phyloP scores from a whole-genome alignment of 2,113 vertebrate species.

The Delphinapterus leucas region DNA sequence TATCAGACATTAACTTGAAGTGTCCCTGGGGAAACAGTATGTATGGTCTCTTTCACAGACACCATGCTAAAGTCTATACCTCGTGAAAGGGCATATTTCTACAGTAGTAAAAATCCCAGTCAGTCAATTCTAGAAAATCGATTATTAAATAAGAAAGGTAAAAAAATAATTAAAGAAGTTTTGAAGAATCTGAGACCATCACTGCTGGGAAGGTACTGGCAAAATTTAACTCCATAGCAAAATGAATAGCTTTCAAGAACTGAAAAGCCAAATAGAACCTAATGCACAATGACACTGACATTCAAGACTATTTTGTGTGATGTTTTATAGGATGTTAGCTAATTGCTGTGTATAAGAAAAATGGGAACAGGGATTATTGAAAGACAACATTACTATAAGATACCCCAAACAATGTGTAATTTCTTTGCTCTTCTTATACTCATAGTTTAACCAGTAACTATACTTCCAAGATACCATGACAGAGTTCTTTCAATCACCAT shows the following conservation, averaged over 20 bases:
- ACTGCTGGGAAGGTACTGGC: not conserved
- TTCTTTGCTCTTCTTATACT: not conserved
- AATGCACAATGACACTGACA: not conserved
- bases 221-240: not conserved
- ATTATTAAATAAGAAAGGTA: not conserved
- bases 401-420: not conserved
- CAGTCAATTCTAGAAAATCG: not conserved
- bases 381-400: not conserved
- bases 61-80: not conserved
- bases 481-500: not conserved
- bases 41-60: not conserved
- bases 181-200: not conserved
- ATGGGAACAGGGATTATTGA: not conserved
- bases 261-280: not conserved
- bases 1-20: not conserved
- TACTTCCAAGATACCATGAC: not conserved
- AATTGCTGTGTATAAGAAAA: not conserved
- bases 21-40: not conserved
- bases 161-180: not conserved
- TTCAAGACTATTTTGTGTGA: not conserved
- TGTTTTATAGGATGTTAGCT: not conserved
- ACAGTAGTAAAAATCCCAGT: not conserved
- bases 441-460: not conserved
- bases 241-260: not conserved
- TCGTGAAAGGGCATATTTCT: not conserved